Conservation (phyloP, 2,113 vertebrate species). For the Isichthys henryi region DNA sequence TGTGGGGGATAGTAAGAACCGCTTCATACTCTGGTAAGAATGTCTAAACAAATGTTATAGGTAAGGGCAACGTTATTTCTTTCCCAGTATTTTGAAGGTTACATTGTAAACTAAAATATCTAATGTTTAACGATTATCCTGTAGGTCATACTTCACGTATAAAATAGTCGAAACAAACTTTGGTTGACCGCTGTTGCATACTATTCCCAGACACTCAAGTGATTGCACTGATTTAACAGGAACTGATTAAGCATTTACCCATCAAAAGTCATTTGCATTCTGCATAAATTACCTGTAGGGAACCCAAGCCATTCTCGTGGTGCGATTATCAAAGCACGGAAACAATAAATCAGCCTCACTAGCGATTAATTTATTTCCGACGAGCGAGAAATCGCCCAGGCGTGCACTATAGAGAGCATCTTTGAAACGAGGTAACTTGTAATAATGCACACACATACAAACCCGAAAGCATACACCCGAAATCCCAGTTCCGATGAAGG, state of each 20-base stretch:
- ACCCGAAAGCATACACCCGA: slow-evolving; percentile 25
- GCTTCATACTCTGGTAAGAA: not conserved
- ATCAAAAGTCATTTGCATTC: not conserved
- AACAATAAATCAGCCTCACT: not conserved
- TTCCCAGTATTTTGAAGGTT: not conserved
- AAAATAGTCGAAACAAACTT: not conserved
- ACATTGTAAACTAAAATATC: not conserved
- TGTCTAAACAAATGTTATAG: not conserved
- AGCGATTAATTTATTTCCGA: not conserved
- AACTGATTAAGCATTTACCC: not conserved
- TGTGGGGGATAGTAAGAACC: not conserved
- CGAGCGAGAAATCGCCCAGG: not conserved
- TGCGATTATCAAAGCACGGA: not conserved
- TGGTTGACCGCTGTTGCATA: not conserved
- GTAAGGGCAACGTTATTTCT: not conserved
- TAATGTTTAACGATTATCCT: not conserved
- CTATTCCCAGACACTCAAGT: not conserved
- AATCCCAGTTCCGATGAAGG: slow-evolving; percentile 21
- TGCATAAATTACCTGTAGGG: not conserved
- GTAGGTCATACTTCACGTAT: not conserved
- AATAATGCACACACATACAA: not conserved
- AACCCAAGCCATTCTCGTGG: not conserved
- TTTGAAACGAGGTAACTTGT: slow-evolving; percentile 6
- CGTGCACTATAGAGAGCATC: not conserved
- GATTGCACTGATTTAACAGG: not conserved